A percentile compares a stretch with the other conserved stretches of the same genome.
Conservation (phyloP, 2,888 invertebrate genomes). For the Lordiphosa andalusiaca region DNA sequence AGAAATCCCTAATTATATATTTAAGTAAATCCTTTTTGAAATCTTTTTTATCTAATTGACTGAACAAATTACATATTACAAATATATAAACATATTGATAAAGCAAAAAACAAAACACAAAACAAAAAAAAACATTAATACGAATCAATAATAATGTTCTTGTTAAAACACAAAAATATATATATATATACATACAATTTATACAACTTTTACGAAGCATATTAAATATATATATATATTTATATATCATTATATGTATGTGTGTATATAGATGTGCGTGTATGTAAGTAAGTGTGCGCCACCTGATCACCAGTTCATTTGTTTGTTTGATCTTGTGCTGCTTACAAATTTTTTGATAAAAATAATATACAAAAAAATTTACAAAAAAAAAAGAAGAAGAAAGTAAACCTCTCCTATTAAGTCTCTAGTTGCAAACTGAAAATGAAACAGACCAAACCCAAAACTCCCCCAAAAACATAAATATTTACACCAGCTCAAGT, state of each 20-base stretch:
- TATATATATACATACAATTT: conserved; percentile 55
- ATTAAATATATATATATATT: conserved; percentile 56
- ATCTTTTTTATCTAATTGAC: conserved; percentile 72
- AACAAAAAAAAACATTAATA: neutral
- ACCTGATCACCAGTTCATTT: conserved; percentile 36
- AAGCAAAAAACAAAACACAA: conserved; percentile 10
- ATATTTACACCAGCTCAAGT: no score
- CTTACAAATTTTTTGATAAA: conserved; percentile 56
- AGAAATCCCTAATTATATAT: conserved; percentile 36
- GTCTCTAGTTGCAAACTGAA: no score
- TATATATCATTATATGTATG: conserved; percentile 53
- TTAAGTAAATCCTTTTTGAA: conserved; percentile 73
- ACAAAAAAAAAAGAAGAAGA: neutral
- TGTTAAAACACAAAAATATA: conserved; percentile 6
- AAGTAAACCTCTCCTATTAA: neutral
- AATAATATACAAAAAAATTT: conserved; percentile 26
- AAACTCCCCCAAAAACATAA: no score
- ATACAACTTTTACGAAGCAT: conserved; percentile 69
- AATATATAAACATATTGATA: conserved; percentile 12
- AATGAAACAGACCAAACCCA: no score
- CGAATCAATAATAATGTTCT: no score
- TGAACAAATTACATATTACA: conserved; percentile 68
- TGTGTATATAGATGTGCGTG: conserved; percentile 15
- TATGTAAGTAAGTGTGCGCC: conserved; percentile 11
- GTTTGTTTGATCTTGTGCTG: conserved; percentile 43